Conservation (phyloP, 2,113 vertebrate genomes). For the Oryzias celebensis region DNA sequence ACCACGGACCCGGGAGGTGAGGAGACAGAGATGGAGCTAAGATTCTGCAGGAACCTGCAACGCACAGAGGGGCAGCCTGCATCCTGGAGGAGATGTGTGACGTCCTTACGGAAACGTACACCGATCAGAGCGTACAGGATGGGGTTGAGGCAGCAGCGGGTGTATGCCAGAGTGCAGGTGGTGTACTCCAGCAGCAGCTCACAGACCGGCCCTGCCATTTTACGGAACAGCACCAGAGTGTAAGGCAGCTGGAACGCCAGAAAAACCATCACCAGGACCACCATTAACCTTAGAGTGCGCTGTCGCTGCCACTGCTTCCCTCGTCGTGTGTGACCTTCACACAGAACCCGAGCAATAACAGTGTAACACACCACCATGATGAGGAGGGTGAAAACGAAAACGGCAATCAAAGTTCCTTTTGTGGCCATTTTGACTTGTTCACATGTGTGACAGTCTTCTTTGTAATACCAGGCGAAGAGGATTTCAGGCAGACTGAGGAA, state of each 20-base stretch:
- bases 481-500: constrained; percentile 85
- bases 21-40: constrained; percentile 32
- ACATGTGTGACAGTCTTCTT: constrained; percentile 19
- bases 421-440: constrained; percentile 70
- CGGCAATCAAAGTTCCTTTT: constrained; percentile 74
- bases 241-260: constrained; percentile 88
- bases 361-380: constrained; percentile 87
- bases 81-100: constrained; percentile 71
- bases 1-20: constrained; percentile 27
- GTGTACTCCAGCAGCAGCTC: constrained; percentile 78
- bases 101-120: constrained; percentile 86
- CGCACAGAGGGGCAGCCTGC: constrained; percentile 46
- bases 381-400: constrained; percentile 83
- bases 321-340: constrained; percentile 60
- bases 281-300: constrained; percentile 85
- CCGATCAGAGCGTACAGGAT: constrained; percentile 89
- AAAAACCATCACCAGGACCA: constrained; percentile 85
- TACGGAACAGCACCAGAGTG: constrained; percentile 80
- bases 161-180: constrained; percentile 84
- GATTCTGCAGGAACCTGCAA: rapidly evolving
- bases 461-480: constrained; percentile 60
- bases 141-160: constrained; percentile 92
- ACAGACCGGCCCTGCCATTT: constrained; percentile 76
- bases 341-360: constrained; percentile 76
- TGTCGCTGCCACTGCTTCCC: constrained; percentile 74